A percentile compares a stretch with the other conserved stretches of the same genome.
Evolutionary conservation across 1,140 invertebrate species (phyloP).

Genomic region (Drosophila tropicalis): DNA sequence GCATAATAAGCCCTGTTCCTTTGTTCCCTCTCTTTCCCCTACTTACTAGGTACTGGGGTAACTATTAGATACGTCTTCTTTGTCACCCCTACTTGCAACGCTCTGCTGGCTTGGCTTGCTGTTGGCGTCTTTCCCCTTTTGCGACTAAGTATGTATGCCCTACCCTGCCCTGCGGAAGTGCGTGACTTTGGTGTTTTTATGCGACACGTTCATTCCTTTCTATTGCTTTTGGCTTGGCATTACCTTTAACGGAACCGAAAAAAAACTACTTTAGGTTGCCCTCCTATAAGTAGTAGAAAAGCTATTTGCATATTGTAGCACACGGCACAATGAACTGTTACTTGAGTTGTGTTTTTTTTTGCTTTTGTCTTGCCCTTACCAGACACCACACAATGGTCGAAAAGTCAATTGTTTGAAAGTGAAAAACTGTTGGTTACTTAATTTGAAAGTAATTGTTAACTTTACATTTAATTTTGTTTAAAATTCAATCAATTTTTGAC

Average conservation of each 20-base stretch:
- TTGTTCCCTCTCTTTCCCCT: not conserved
- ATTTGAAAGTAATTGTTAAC: no score
- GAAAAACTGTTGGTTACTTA: no score
- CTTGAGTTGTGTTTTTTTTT: not conserved
- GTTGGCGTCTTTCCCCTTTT: slow-evolving; percentile 28
- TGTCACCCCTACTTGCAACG: slow-evolving; percentile 20
- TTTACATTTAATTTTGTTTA: no score
- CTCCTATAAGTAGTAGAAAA: slow-evolving; percentile 25
- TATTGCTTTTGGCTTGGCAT: not conserved
- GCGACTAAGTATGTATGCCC: no score
- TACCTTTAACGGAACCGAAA: slow-evolving; percentile 39
- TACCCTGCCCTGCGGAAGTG: slow-evolving; percentile 56
- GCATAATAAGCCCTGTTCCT: slow-evolving; percentile 43
- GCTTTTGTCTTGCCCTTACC: not conserved
- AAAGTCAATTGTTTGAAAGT: no score
- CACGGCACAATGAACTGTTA: slow-evolving; percentile 65
- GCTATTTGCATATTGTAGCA: slow-evolving; percentile 45
- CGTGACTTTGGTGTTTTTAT: slow-evolving; percentile 75
- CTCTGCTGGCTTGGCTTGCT: slow-evolving; percentile 24
- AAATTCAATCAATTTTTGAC: no score
- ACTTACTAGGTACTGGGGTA: not conserved
- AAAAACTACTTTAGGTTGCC: slow-evolving; percentile 49
- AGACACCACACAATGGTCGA: no score
- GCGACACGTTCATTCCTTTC: slow-evolving; percentile 55
- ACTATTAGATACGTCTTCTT: slow-evolving; percentile 8